phyloP scores from a whole-genome alignment of 2,797 vertebrate genomes.

The Enteromius thamalakanensis region DNA sequence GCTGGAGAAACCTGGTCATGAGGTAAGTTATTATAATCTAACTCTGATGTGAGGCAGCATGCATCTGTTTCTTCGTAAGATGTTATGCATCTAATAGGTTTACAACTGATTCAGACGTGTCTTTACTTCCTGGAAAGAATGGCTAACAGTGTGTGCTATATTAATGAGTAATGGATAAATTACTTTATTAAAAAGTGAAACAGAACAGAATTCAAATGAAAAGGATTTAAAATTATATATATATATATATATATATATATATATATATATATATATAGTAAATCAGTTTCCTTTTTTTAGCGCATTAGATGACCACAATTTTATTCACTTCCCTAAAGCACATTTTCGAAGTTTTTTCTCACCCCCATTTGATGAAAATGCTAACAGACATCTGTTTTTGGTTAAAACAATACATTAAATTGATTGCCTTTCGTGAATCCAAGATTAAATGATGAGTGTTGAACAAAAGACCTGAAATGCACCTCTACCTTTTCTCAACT shows the following conservation, averaged over 20 bases:
- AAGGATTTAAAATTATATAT: too few relatives aligned
- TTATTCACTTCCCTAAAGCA: background rate
- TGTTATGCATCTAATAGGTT: background rate
- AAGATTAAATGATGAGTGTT: background rate
- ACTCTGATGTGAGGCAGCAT: background rate
- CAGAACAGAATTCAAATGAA: background rate
- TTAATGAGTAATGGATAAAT: background rate
- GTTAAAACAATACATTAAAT: background rate
- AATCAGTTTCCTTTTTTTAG: background rate
- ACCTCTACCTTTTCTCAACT: background rate
- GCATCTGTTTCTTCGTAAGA: background rate
- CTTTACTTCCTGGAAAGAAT: background rate
- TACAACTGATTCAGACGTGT: background rate
- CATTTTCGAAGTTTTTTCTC: background rate
- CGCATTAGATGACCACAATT: slow-evolving; percentile 1
- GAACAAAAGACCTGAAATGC: background rate
- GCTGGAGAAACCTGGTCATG: background rate
- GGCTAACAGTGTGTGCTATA: background rate
- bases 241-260: too few relatives aligned
- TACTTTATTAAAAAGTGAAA: background rate
- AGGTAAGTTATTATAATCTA: slow-evolving; percentile 23
- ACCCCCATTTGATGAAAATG: background rate
- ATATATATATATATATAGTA: too few relatives aligned
- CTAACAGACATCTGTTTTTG: background rate
- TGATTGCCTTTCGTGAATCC: background rate